Evolutionary conservation across 2,797 vertebrate species (phyloP).

Genomic region (Gymnocypris eckloni): DNA sequence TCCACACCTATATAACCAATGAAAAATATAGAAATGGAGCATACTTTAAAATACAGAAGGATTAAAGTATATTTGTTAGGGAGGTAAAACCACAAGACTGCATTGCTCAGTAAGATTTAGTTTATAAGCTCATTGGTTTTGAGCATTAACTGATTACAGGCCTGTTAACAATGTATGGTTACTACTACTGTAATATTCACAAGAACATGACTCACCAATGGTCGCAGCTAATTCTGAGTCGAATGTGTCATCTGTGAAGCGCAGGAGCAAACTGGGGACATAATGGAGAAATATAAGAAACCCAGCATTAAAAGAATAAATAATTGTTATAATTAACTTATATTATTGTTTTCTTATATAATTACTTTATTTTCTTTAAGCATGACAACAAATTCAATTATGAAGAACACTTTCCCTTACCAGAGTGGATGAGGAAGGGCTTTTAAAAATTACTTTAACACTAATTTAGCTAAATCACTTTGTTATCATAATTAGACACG

Average conservation of each 20-base stretch:
- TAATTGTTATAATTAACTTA: background rate
- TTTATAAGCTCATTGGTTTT: conserved; percentile 8
- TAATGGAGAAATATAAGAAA: background rate
- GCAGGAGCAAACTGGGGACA: conserved; percentile 87
- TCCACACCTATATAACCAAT: conserved; percentile 86
- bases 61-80: background rate
- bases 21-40: background rate
- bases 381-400: background rate
- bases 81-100: background rate
- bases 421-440: background rate
- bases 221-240: conserved; percentile 97
- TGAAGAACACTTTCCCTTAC: background rate
- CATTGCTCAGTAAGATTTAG: background rate
- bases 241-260: conserved; percentile 98
- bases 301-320: background rate
- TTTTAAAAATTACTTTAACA: background rate
- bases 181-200: background rate
- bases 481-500: background rate
- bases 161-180: background rate
- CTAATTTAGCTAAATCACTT: background rate
- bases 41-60: background rate
- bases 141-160: conserved; percentile 1
- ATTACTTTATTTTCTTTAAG: background rate
- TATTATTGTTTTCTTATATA: background rate
- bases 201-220: conserved; percentile 84